Base-by-base conservation (phyloP, 2,113 vertebrate genomes). In the Oryzias celebensis region DNA sequence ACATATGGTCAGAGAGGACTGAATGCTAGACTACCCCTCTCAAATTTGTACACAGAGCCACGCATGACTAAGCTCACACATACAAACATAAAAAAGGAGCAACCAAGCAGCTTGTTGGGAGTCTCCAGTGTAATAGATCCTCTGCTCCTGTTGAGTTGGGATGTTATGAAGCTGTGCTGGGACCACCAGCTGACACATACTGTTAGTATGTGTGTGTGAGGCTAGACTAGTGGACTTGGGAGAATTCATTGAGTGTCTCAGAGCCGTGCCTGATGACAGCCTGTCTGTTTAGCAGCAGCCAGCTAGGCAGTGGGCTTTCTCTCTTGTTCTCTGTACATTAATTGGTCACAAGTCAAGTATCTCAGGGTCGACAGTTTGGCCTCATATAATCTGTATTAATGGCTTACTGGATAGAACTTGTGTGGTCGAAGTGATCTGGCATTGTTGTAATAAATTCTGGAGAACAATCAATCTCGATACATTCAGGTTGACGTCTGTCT, bases 1-100 rank as follows among this genome's bases (percentile, higher is more conserved):
- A 87, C 93, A 94, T 93, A 94, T 94, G 94, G 93, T 78, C 88
- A 90, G 87, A 92, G 92, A 91, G 92, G 90, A 90, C 88, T 90
- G 77, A 88, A 90, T 91, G 92, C 90, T 43, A 51, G 69, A 53
- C 55, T 52, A 52, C n/a, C 62, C 65, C 46, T 65, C 62, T 59
- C 57, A 71, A 28, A 79, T 56, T 42, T 62, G 36, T 36, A 36
- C 36, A 36, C 36, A 36, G 18, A 77, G 36, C 20, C 36, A 66
- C 23, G 50, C 22, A 75, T 54, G 83, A 69, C 73, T 50, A 14
- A 23, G 4, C 73, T 56, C 55, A 79, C 46, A 47, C 26, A 53
- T 57, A 54, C 18, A 54, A 16, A 52, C 42, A 64, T 42, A 63
- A 14, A 59, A 2, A 41, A 41, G 42, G 87, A 91, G 91, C 91